Percentiles rank a stretch among this genome's conserved stretches.
These are phyloP conservation scores for Hymenochirus boettgeri DNA, from an alignment of 2,113 vertebrate genomes.

Conservation along the genomic window DNA sequence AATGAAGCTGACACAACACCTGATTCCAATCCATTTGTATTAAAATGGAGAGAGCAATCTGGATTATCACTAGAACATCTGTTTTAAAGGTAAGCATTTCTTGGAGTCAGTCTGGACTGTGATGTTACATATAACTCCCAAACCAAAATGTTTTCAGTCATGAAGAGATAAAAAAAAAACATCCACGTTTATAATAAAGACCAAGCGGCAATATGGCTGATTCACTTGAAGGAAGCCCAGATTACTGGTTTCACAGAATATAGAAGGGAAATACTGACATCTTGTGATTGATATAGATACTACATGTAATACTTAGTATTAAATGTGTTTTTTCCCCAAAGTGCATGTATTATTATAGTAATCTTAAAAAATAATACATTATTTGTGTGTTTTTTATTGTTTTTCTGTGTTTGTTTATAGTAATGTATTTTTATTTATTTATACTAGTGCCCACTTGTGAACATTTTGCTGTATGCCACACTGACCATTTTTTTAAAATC, in stretches of 20 bases:
- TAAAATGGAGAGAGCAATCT: slow-evolving; percentile 2
- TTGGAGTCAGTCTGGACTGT: not conserved
- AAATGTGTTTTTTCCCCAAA: no score
- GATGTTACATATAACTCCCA: not conserved
- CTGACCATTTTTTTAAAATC: no score
- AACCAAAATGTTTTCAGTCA: not conserved
- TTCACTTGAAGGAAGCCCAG: not conserved
- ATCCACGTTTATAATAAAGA: not conserved
- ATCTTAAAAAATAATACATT: no score
- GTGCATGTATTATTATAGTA: no score
- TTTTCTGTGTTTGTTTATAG: no score
- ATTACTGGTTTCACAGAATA: not conserved
- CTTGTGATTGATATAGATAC: not conserved
- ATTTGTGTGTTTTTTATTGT: no score
- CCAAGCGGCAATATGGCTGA: not conserved
- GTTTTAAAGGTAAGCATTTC: slow-evolving; percentile 20
- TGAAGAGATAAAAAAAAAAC: not conserved
- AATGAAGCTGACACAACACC: slow-evolving; percentile 52
- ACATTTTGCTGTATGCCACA: no score
- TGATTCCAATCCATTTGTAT: slow-evolving; percentile 25
- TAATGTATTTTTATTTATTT: no score
- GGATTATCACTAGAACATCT: not conserved
- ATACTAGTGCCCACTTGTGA: no score
- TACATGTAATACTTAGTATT: no score
- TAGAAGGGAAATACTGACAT: slow-evolving; percentile 23